Evolutionary conservation across 2,113 vertebrate genomes (phyloP), one percentile per base, ranked within the genome.

Genomic region (Oreocharis arfaki): DNA sequence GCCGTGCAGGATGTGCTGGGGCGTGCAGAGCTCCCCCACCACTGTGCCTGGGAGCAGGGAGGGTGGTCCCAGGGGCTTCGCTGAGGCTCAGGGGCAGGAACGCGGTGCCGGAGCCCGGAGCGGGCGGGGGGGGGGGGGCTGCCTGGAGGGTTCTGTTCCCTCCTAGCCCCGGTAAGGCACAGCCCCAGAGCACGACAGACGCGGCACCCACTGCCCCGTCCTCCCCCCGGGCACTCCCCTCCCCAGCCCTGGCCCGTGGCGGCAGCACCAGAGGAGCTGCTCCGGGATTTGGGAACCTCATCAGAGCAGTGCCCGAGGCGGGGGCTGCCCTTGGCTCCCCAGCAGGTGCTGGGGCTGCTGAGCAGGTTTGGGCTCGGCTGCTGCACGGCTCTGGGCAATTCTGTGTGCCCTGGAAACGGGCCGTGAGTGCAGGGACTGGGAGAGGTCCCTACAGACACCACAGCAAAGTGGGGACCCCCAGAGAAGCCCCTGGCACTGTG

Each of bases 31-130:
- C 59, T 63, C 41, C 60, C 20, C 24, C 60, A 4, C 12, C 11
- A 35, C 57, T 6, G 77, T 22, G 67, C 75, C 85, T 16, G 50
- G 15, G 17, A 27, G 42, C 60, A 39, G 77, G 57, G 57, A 52
- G 76, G 90, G 64, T 24, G 92, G 39, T 71, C 83, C 55, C 8
- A 1, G 87, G 50, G 76, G 76, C 21, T 80, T 28, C 1, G 16
- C 57, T 7, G 9, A 1, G 67, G 23, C 71, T 64, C 22, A 0
- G n/a, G 17, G 41, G 39, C 30, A 50, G 82, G 74, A 76, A 49
- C 0, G 3, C 3, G 3, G 11, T 9, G 64, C 44, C 1, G 5
- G 65, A 60, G 21, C 55, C 11, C 13, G 3, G 47, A 42, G 53
- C 16, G 2, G 23, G 21, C 8, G 14, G 27, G 16, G 32, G n/a